Conservation (phyloP, 2,113 vertebrate species). For the Pseudorhombus dupliciocellatus region DNA sequence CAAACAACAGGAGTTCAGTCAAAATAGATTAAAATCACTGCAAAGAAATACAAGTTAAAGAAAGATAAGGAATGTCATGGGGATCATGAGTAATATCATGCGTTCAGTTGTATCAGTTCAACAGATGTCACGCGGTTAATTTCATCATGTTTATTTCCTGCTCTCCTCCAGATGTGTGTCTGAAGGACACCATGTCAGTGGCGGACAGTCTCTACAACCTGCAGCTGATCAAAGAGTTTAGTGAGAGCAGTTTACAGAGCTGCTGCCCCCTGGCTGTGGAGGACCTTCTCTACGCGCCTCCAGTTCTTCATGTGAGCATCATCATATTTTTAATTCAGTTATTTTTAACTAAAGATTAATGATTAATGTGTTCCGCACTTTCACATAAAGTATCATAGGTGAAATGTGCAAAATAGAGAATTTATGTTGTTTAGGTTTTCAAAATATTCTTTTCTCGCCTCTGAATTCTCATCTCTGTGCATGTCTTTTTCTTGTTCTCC, state of each 20-base stretch:
- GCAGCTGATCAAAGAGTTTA: conserved; percentile 88
- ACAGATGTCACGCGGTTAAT: background rate
- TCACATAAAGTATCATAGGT: too few relatives aligned
- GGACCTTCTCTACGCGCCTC: conserved; percentile 89
- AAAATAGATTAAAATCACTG: too few relatives aligned
- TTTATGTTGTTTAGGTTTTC: too few relatives aligned
- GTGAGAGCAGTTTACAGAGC: conserved; percentile 79
- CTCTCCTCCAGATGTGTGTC: conserved; percentile 84
- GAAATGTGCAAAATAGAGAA: too few relatives aligned
- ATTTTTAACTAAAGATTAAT: background rate
- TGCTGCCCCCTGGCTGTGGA: conserved; percentile 87
- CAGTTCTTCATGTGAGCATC: conserved; percentile 80
- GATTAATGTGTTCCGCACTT: too few relatives aligned
- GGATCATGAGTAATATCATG: too few relatives aligned
- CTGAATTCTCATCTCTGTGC: background rate
- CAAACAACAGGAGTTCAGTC: too few relatives aligned
- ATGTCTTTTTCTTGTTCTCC: conserved; percentile 6
- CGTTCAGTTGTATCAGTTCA: background rate
- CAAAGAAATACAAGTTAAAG: too few relatives aligned
- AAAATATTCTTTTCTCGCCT: too few relatives aligned
- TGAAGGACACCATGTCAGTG: conserved; percentile 94
- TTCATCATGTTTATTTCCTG: background rate
- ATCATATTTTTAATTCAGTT: background rate
- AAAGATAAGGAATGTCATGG: too few relatives aligned
- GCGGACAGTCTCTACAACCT: conserved; percentile 93